Evolutionary conservation across 2,797 vertebrate species (phyloP), one percentile per base, ranked within the genome.

Genomic region (Antennarius maculatus): DNA sequence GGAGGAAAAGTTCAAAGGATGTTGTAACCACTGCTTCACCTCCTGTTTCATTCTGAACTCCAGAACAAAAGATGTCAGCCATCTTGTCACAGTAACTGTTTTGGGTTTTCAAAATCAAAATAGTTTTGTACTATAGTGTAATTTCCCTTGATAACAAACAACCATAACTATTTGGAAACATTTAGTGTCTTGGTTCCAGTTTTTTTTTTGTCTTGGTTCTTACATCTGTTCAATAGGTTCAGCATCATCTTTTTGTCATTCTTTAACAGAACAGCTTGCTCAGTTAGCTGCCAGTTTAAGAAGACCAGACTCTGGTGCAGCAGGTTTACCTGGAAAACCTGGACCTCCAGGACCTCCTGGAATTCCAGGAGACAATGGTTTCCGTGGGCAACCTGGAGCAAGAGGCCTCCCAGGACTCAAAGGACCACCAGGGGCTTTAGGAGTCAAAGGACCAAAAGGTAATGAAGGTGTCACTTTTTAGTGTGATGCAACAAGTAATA

Each of bases 351-450:
- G 98, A 6, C 82, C 93, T 67, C 93, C 95, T 0, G 97, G 98
- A 0, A 2, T 90, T 5, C 89, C 94, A 28, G 97, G 98, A 54
- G 94, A 97, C 84, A 99, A 96, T 8, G 98, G 98, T 61, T 96
- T 98, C 80, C 94, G 96, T 2, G 98, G 98, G 54, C 98, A 98
- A 59, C 88, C 92, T 63, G 98, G 98, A 16, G 16, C 92, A 16
- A 96, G 97, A 81, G 98, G 98, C 10, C 94, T 99, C 52, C 96
- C 96, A 9, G 98, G 98, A 74, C 95, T 99, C 43, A 99, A 99
- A 88, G 98, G 98, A 3, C 98, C 97, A 29, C 89, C 91, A 12
- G 98, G 98, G 34, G 64, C 81, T 23, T 53, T 97, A 0, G 98
- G 97, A 60, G 42, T 88, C 28, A 98, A 95, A 86, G 97, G 97